Percentiles rank a stretch among this genome's conserved stretches.
These are phyloP conservation scores for Sparus aurata DNA, from an alignment of 2,797 vertebrate genomes.

Conservation along the genomic window DNA sequence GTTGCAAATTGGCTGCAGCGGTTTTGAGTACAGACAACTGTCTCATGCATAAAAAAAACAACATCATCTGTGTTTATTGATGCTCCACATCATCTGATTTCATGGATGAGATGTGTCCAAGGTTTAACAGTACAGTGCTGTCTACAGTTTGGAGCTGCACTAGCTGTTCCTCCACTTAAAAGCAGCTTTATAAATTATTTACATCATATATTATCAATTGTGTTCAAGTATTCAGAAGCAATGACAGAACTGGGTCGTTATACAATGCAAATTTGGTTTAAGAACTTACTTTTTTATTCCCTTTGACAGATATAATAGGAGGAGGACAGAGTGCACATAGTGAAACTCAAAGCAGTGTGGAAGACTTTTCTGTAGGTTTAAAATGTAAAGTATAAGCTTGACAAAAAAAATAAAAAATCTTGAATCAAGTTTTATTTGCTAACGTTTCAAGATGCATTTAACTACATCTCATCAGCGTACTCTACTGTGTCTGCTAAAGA, in stretches of 20 bases:
- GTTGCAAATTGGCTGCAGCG: not conserved
- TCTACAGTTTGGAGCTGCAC: not conserved
- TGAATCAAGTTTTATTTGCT: not conserved
- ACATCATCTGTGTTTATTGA: not conserved
- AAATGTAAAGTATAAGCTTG: not conserved
- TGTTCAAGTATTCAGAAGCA: conserved; percentile 10
- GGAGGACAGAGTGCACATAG: not conserved
- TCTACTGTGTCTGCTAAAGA: no score
- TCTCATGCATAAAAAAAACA: not conserved
- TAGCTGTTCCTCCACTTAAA: not conserved
- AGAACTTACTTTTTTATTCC: not conserved
- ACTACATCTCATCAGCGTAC: not conserved
- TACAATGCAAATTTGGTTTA: not conserved
- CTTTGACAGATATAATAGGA: not conserved
- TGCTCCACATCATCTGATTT: not conserved
- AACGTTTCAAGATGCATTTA: not conserved
- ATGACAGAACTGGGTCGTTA: not conserved
- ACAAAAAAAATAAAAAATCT: not conserved
- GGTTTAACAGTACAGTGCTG: not conserved
- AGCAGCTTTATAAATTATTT: not conserved
- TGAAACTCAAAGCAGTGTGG: not conserved
- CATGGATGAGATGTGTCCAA: not conserved
- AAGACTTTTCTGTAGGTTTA: not conserved
- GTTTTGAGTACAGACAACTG: not conserved
- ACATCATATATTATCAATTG: not conserved